Evolutionary conservation across 2,888 invertebrate genomes (phyloP), one percentile per base, ranked within the genome.

Genomic region (Micoletzkya japonica): DNA sequence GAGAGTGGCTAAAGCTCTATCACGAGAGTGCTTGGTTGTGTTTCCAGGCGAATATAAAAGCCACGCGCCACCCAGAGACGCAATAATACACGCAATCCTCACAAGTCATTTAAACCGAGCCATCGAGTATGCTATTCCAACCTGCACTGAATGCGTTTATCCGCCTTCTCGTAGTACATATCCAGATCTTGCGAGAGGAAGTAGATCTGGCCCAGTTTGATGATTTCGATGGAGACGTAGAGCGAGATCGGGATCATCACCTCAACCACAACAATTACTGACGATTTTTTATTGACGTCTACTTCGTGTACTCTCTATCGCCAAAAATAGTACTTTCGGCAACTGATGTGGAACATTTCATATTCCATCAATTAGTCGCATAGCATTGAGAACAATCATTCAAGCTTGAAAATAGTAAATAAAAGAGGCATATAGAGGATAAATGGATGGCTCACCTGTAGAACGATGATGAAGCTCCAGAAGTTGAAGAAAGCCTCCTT

Each of bases 181-280:
- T 92, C 91, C 17, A 90, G 88, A 86, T 95, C 95, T 82, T 93
- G 91, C 20, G 44, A 28, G n/a, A 61, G 39, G 60, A 95, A 94
- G 87, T 92, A 95, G 61, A 95, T 93, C 89, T 97, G 96, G 73
- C 93, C 90, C 74, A 96, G 90, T 87, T 96, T 96, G 81, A 95
- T 93, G 89, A 96, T 90, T 88, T 97, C 96, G 85, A 97, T 91
- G 3, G 95, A 94, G 61, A 96, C 96, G 87, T 97, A 97, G 73
- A 97, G 88, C 7, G 95, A 95, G 57, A 97, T 89, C 0, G 96
- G 96, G 86, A 97, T 95, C 92, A 96, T 93, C 73, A 95, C 92
- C 91, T 91, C 86, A 10, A 85, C 79, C 72, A 56, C 6, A 4
- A 50, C 50, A n/a, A n/a, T n/a, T 50, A 50, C 20, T 24, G 7